Conservation (phyloP, 2,113 vertebrate species). For the Alethe castanea region DNA sequence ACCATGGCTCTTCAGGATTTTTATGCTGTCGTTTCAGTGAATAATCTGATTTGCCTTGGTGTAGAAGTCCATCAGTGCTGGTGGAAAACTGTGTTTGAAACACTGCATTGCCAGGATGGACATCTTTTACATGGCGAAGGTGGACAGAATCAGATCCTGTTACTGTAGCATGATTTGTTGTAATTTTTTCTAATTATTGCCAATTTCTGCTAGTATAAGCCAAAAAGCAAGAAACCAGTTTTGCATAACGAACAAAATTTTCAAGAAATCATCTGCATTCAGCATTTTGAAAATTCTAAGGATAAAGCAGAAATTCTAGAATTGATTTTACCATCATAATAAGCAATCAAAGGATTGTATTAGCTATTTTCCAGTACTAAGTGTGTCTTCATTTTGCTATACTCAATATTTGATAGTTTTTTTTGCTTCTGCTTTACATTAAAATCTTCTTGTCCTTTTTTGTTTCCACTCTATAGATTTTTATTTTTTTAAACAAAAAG, state of each 20-base stretch:
- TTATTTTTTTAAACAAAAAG: neutral
- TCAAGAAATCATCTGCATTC: neutral
- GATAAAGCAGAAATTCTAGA: neutral
- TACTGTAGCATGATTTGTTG: neutral
- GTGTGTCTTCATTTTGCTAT: neutral
- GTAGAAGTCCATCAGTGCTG: neutral
- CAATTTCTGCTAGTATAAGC: fast-evolving
- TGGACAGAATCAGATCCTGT: fast-evolving
- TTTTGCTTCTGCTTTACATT: neutral
- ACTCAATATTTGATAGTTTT: neutral
- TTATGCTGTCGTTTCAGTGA: neutral
- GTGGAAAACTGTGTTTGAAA: neutral
- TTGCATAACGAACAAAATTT: neutral
- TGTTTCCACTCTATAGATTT: fast-evolving
- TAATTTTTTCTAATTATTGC: neutral
- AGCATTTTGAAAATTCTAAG: neutral
- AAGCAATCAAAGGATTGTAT: neutral
- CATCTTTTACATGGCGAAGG: fast-evolving
- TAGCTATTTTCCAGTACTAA: neutral
- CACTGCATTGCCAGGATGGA: neutral
- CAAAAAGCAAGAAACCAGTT: neutral
- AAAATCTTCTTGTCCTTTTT: neutral
- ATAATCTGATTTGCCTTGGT: neutral
- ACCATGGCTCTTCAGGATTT: neutral
- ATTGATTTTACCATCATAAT: neutral